Evolutionary conservation across 23 tunicate species (phyloP), one percentile per base, ranked within the genome.

Genomic region (Styela plicata): DNA sequence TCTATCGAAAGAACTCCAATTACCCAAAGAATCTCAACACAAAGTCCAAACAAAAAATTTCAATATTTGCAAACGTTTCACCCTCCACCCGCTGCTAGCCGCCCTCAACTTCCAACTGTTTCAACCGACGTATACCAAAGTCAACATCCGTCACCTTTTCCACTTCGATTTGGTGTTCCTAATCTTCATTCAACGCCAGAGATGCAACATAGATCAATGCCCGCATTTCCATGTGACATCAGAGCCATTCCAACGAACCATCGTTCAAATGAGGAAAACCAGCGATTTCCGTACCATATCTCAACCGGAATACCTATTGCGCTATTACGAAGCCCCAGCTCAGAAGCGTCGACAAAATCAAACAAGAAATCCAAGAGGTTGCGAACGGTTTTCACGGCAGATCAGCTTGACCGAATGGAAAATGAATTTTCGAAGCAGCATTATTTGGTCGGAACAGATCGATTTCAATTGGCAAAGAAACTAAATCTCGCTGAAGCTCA

Each of bases 371-470:
- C 79, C 36, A 88, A 88, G 35, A 70, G 91, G 28, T 29, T 64
- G 69, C 89, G 93, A 30, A 88, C 93, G 10, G 61, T 88, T n/a
- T 88, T 88, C 57, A 88, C 93, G 30, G 30, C 65, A 36, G 66
- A 64, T 25, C 93, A 88, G 63, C 80, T 88, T 7, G 89, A 88
- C 21, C 16, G 79, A 27, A 36, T 88, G 88, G 93, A 88, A 63
- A 28, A 34, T 20, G 88, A 88, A 34, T 88, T 88, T 30, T 34
- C 29, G 24, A 69, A 84, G 71, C 87, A 88, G 29, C 87, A 88
- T 68, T 84, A 88, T 73, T 69, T 84, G 79, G 85, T 88, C 18
- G 93, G 93, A 18, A 44, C 84, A 0, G 93, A 83, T 24, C 63
- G 93, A 62, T 83, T 61, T 57, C 70, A 34, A 33, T 75, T 88